Percentiles rank a stretch among this genome's conserved stretches.
These are phyloP conservation scores for Eristalinus aeneus DNA, from an alignment of 2,888 invertebrate species.

Conservation along the genomic window DNA sequence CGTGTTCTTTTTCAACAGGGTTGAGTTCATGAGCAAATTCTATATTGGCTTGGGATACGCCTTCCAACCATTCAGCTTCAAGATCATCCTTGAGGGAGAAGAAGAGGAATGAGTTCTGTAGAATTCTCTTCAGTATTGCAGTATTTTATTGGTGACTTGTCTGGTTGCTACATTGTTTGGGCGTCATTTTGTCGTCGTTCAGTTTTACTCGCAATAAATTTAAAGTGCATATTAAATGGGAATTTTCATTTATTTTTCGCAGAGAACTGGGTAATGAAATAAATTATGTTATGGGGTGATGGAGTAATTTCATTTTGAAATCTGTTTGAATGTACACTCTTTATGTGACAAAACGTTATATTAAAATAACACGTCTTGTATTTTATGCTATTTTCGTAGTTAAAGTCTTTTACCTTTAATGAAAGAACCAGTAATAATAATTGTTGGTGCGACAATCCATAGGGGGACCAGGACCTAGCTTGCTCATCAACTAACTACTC, in stretches of 20 bases:
- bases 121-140: conserved; percentile 18
- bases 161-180: neutral
- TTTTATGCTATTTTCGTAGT: too few species aligned
- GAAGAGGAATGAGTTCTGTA: conserved; percentile 76
- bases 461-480: too few species aligned
- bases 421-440: too few species aligned
- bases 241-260: neutral
- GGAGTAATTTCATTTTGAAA: too few species aligned
- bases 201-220: conserved; percentile 39
- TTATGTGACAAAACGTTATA: too few species aligned
- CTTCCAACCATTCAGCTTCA: conserved; percentile 93
- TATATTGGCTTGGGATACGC: conserved; percentile 91
- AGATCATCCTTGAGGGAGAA: conserved; percentile 85
- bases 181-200: neutral
- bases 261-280: too few species aligned
- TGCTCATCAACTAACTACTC: too few species aligned
- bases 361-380: too few species aligned
- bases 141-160: conserved; percentile 2
- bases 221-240: neutral
- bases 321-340: too few species aligned
- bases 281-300: too few species aligned
- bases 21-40: conserved; percentile 98
- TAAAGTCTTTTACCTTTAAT: too few species aligned
- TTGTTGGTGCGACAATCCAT: too few species aligned
- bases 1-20: conserved; percentile 84